Conservation (phyloP, 2,113 vertebrate genomes). For the Echinops telfairi region DNA sequence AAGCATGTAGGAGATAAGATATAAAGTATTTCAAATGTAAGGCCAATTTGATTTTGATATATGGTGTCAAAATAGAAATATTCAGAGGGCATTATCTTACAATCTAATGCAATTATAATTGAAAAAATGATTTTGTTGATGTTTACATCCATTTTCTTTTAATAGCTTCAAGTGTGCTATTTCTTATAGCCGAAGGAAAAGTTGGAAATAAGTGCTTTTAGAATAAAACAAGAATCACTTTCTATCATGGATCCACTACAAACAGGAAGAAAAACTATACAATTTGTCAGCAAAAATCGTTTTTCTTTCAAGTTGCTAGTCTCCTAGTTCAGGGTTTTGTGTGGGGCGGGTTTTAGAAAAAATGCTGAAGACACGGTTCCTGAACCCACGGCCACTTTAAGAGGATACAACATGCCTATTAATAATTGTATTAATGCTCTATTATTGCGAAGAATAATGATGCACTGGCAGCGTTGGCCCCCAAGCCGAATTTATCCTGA, state of each 20-base stretch:
- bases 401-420: slow-evolving; percentile 88
- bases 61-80: background rate
- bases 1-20: background rate
- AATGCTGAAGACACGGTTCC: slow-evolving; percentile 84
- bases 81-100: background rate
- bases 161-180: background rate
- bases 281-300: slow-evolving; percentile 78
- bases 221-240: slow-evolving; percentile 58
- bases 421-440: slow-evolving; percentile 92
- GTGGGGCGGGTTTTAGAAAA: slow-evolving; percentile 79
- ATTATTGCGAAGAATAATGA: slow-evolving; percentile 94
- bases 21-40: background rate
- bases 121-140: background rate
- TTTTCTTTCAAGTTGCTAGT: slow-evolving; percentile 83
- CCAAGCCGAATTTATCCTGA: slow-evolving; percentile 91
- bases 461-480: slow-evolving; percentile 88
- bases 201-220: slow-evolving; percentile 64
- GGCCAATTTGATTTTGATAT: background rate
- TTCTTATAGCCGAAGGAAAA: slow-evolving; percentile 59
- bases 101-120: background rate
- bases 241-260: slow-evolving; percentile 51
- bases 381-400: slow-evolving; percentile 86
- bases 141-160: slow-evolving; percentile 64
- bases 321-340: slow-evolving; percentile 85
- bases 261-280: slow-evolving; percentile 75